Base-by-base conservation (phyloP, 2,888 invertebrate genomes). In the Melanophora roralis region DNA sequence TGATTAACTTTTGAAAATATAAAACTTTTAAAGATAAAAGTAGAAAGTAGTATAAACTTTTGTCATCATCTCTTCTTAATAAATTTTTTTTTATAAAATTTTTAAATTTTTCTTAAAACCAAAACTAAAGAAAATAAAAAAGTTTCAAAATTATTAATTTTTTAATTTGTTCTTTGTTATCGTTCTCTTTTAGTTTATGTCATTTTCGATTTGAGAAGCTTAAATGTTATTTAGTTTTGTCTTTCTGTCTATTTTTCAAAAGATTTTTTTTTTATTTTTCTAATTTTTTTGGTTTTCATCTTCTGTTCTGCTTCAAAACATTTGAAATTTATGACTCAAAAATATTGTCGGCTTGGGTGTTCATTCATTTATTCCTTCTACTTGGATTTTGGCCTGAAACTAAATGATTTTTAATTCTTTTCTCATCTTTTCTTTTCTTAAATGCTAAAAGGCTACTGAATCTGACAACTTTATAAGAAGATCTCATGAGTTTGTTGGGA, bases 121-220 rank as follows among this genome's bases (percentile, higher is more conserved):
- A 40, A 9, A 19, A 19, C 1, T 2, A 3, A 19, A 0, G 19
- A 11, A 45, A 45, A 9, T 32, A 12, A 60, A 40, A 5, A 12
- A 40, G 6, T 16, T 65, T 47, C 16, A 74, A 74, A 82, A 78
- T 82, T 78, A 83, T 82, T 82, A 82, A 82, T 82, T 83, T 80
- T 81, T 81, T 82, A 82, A 83, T 81, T 82, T 68, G 81, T 76
- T 78, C 74, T 74, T 81, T 82, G 81, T 81, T 79, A 82, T 74
- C 34, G 43, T 67, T 67, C 55, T 77, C 27, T 27, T 27, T 27
- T 27, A 27, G 3, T 27, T 27, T 27, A 27, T 27, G 38, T 32
- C 32, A 53, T 36, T 34, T 73, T 49, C 21, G 45, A 45, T 3
- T 57, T 49, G 36, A 65, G 59, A 40, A 36, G 71, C 65, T 72